These are phyloP conservation scores for Microctenopoma steveboyesi DNA, from an alignment of 2,797 vertebrate genomes.

Conservation along the genomic window DNA sequence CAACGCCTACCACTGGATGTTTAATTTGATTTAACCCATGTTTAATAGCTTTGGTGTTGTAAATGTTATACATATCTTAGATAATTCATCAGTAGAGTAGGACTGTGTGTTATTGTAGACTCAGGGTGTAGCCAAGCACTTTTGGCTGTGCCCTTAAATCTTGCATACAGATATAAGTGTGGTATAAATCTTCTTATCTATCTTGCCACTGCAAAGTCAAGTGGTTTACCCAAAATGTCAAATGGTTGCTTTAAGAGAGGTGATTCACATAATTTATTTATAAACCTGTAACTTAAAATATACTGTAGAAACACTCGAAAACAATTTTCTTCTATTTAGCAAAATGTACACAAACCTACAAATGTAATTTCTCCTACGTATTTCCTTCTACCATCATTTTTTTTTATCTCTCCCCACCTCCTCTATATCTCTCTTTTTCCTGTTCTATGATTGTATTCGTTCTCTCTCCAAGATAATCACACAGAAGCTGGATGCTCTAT, in stretches of 20 bases:
- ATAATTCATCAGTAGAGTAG: not conserved
- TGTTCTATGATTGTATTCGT: conserved; percentile 6
- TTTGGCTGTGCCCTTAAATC: not conserved
- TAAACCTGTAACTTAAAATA: not conserved
- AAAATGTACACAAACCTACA: not conserved
- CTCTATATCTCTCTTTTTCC: too few species aligned
- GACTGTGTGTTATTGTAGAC: too few species aligned
- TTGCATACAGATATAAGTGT: not conserved
- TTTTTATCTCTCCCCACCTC: not conserved
- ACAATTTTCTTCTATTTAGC: not conserved
- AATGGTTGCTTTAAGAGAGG: not conserved
- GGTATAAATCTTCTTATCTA: not conserved
- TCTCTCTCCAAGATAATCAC: conserved; percentile 40
- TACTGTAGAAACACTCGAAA: not conserved
- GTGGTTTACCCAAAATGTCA: not conserved
- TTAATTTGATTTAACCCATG: too few species aligned
- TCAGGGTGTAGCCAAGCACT: not conserved
- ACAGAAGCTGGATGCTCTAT: conserved; percentile 51
- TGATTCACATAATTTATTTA: conserved; percentile 1
- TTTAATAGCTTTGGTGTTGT: not conserved
- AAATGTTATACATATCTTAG: not conserved
- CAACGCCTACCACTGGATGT: not conserved
- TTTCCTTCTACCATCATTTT: not conserved
- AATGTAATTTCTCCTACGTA: not conserved
- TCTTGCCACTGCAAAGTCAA: not conserved